Percentiles rank a stretch among this genome's conserved stretches.
phyloP scores from a whole-genome alignment of 2,888 invertebrate genomes.

The Mesodorylaimus sp. region DNA sequence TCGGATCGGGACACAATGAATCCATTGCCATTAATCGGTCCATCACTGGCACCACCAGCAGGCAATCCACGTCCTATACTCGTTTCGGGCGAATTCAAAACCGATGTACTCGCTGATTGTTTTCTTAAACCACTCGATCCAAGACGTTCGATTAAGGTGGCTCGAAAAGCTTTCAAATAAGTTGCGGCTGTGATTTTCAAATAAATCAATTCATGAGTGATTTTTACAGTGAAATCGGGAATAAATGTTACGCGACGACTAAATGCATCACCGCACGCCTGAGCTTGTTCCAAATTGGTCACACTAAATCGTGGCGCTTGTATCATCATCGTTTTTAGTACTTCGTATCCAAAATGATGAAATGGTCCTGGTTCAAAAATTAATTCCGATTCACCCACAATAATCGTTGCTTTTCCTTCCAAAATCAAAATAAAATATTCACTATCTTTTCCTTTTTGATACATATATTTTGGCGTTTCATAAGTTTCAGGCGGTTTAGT shows the following conservation, averaged over 20 bases:
- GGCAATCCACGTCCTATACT: too few relatives aligned
- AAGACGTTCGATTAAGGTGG: constrained; percentile 40
- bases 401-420: constrained; percentile 70
- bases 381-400: constrained; percentile 74
- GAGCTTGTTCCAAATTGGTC: neutral
- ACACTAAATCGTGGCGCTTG: neutral
- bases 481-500: neutral
- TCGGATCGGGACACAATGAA: too few relatives aligned
- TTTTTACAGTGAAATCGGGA: constrained; percentile 7
- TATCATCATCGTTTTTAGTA: constrained; percentile 5
- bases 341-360: constrained; percentile 62
- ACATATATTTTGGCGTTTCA: constrained; percentile 21
- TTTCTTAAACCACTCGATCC: too few relatives aligned
- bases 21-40: too few relatives aligned
- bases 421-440: constrained; percentile 87
- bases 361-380: constrained; percentile 91
- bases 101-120: too few relatives aligned
- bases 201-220: constrained; percentile 4
- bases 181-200: constrained; percentile 43
- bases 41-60: too few relatives aligned
- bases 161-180: constrained; percentile 73
- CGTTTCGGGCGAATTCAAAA: too few relatives aligned
- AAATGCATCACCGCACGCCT: neutral
- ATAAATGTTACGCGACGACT: constrained; percentile 1
- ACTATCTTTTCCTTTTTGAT: constrained; percentile 39